These are phyloP conservation scores for Furcula furcula DNA, from an alignment of 2,888 invertebrate genomes.

Conservation along the genomic window DNA sequence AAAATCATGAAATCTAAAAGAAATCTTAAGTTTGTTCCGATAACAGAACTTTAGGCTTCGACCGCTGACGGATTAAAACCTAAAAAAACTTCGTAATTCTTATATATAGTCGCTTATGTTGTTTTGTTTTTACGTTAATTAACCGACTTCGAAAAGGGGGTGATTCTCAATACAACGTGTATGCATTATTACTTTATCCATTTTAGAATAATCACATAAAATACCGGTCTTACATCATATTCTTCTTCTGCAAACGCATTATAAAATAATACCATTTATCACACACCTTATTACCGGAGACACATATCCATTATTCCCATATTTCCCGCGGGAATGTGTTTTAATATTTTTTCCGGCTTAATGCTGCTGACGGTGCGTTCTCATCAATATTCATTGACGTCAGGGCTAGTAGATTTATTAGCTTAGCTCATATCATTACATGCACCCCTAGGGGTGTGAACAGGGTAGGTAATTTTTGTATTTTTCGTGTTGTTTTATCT, in stretches of 20 bases:
- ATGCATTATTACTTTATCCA: too few species aligned
- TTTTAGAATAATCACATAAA: too few species aligned
- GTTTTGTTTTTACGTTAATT: too few species aligned
- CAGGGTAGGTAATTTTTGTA: slow-evolving; percentile 4
- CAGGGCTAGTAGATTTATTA: slow-evolving; percentile 56
- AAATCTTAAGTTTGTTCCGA: too few species aligned
- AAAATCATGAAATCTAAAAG: too few species aligned
- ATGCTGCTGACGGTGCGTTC: slow-evolving; percentile 13
- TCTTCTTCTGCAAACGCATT: background rate
- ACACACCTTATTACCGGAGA: background rate
- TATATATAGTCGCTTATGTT: too few species aligned
- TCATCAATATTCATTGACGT: slow-evolving; percentile 68
- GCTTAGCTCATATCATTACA: slow-evolving; percentile 48
- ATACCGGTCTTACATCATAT: too few species aligned
- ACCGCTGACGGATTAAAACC: too few species aligned
- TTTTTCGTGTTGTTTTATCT: slow-evolving; percentile 36
- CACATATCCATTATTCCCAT: background rate
- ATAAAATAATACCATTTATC: background rate
- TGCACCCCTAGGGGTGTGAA: slow-evolving; percentile 3
- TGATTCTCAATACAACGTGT: too few species aligned
- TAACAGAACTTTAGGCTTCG: too few species aligned
- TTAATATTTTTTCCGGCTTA: slow-evolving; percentile 13
- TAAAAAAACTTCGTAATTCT: too few species aligned
- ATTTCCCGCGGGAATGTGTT: background rate
- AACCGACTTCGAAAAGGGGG: too few species aligned